These are phyloP conservation scores for Akabosia matsudoensis DNA, from an alignment of 1,140 invertebrate genomes.

Conservation along the genomic window DNA sequence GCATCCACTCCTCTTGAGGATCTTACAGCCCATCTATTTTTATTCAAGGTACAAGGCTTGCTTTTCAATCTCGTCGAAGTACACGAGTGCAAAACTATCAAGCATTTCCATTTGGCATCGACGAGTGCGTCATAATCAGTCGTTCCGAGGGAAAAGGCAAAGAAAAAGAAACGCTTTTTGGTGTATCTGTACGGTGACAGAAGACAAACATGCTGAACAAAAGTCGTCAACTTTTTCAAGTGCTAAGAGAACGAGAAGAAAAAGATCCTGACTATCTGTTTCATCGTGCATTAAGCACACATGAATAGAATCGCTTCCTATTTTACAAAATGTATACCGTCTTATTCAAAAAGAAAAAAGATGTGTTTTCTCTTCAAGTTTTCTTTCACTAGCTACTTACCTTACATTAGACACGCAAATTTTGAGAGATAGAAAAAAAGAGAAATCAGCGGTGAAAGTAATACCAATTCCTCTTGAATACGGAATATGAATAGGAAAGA, in stretches of 20 bases:
- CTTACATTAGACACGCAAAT: background rate
- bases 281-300: conserved; percentile 5
- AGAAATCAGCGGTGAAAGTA: background rate
- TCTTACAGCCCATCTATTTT: background rate
- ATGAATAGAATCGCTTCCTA: background rate
- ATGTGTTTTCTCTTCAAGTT: background rate
- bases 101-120: background rate
- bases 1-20: background rate
- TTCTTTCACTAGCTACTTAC: background rate
- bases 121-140: too few relatives aligned
- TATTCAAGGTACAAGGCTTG: background rate
- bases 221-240: background rate
- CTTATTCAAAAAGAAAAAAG: too few relatives aligned
- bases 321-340: background rate
- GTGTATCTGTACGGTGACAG: background rate
- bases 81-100: background rate
- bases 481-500: background rate
- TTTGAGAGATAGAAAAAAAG: background rate
- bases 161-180: too few relatives aligned
- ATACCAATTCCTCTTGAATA: background rate
- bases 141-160: too few relatives aligned
- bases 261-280: background rate
- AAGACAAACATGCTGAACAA: background rate
- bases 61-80: background rate
- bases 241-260: background rate